phyloP scores from a whole-genome alignment of 2,113 vertebrate genomes.

The Dipodomys spectabilis region DNA sequence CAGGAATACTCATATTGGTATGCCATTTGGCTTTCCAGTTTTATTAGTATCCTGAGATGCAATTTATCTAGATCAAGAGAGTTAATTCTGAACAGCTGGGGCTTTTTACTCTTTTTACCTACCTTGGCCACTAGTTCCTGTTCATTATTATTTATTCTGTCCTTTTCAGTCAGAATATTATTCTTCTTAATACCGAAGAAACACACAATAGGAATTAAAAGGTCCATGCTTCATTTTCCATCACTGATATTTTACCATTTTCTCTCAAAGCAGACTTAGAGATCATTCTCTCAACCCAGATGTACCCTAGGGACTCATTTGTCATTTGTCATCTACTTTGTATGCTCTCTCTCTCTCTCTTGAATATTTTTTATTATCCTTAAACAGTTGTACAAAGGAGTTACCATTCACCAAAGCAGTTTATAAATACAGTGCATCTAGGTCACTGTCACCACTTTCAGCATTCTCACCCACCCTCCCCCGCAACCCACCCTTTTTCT shows the following conservation, averaged over 20 bases:
- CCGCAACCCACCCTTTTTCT: too few species aligned
- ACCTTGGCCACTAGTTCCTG: not conserved
- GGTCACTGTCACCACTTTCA: too few species aligned
- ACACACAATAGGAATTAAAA: constrained; percentile 6
- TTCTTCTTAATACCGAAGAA: constrained; percentile 61
- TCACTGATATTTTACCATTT: not conserved
- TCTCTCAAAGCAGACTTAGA: constrained; percentile 14
- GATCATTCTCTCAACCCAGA: constrained; percentile 12
- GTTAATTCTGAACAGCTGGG: constrained; percentile 57
- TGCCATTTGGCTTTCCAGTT: constrained; percentile 45
- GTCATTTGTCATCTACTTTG: not conserved
- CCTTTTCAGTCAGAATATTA: constrained; percentile 29
- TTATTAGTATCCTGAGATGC: constrained; percentile 57
- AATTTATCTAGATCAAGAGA: constrained; percentile 59
- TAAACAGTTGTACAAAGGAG: too few species aligned
- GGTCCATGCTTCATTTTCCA: not conserved
- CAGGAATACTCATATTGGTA: not conserved
- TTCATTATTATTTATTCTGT: constrained; percentile 50
- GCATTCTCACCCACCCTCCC: too few species aligned
- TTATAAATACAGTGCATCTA: too few species aligned
- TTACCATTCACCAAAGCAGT: too few species aligned
- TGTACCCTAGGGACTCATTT: constrained; percentile 32
- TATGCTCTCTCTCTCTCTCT: too few species aligned
- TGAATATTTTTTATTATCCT: too few species aligned
- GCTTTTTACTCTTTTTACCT: constrained; percentile 37